phyloP scores from a whole-genome alignment of 2,888 invertebrate genomes.

The Agrilus biguttatus region DNA sequence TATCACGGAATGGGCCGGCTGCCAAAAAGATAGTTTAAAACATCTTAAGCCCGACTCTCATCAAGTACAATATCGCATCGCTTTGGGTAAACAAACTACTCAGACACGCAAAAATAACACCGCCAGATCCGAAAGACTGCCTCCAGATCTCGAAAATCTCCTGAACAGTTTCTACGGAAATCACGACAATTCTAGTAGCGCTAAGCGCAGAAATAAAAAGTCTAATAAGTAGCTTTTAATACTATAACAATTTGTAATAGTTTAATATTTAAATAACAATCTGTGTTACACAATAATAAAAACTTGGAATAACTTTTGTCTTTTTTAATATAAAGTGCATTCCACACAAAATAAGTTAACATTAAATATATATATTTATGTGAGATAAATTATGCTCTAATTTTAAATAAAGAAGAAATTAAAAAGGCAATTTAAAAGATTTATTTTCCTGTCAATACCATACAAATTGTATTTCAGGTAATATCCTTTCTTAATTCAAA shows the following conservation, averaged over 20 bases:
- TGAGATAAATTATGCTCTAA: too few relatives aligned
- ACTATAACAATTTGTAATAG: not conserved
- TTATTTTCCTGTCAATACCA: too few relatives aligned
- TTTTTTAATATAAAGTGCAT: conserved; percentile 1
- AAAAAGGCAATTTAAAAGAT: too few relatives aligned
- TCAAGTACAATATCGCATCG: conserved; percentile 78
- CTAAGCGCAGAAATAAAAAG: conserved; percentile 9
- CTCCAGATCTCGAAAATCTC: conserved; percentile 68
- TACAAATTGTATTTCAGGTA: too few relatives aligned
- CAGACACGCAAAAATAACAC: conserved; percentile 13
- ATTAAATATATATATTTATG: too few relatives aligned
- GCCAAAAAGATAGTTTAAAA: conserved; percentile 65
- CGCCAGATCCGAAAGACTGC: conserved; percentile 40
- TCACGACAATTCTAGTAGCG: conserved; percentile 18
- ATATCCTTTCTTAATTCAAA: too few relatives aligned
- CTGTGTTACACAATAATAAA: not conserved
- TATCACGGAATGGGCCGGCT: conserved; percentile 94
- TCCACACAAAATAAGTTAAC: conserved; percentile 1
- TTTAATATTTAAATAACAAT: not conserved
- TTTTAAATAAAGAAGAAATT: too few relatives aligned
- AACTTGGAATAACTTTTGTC: conserved; percentile 3
- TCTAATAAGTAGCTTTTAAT: conserved; percentile 4
- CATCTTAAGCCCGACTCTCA: conserved; percentile 85
- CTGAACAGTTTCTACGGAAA: conserved; percentile 66
- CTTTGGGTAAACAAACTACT: conserved; percentile 51